Base-by-base conservation (phyloP, 2,797 vertebrate species). In the Acrossocheilus wenchowensis region DNA sequence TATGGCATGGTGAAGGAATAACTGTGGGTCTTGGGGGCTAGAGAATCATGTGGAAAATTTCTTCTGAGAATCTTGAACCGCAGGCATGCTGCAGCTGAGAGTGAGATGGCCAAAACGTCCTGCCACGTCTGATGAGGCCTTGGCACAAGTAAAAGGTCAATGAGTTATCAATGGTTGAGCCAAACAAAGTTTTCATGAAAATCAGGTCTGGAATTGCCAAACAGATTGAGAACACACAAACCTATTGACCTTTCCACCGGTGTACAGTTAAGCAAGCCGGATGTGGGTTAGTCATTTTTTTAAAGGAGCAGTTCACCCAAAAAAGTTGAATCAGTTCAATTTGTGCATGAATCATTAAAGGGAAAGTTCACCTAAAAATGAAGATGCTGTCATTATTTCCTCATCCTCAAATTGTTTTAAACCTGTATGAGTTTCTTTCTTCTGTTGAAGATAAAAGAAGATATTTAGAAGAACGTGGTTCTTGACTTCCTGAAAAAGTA, bases 41-140 rank as follows among this genome's bases (percentile, higher is more conserved):
- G 17, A 62, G 73, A 83, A 68, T 89, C 88, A 88, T 78, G 41
- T 86, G 85, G 60, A 90, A 86, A 81, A 89, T 79, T 78, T 88
- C 45, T 78, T 39, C n/a, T 12, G 60, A 57, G 43, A 80, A 50
- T 48, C n/a, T 60, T 69, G 81, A 77, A 88, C 83, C 84, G 17
- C 79, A 88, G 81, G 83, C 79, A 86, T 23, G 54, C 72, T 80
- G 54, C 54, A 71, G 66, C 19, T 30, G 54, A 79, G 39, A 80
- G 66, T 17, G 26, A 23, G 36, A 71, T 9, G 5, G 26, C 72
- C 85, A 78, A 64, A 84, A 54, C 12, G 30, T 79, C 62, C 75
- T 26, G 39, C 81, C 86, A 80, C 17, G 30, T 87, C 77, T 79
- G 68, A 79, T 74, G 81, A 80, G 43, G 36, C 19, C 54, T 54